Evolutionary conservation across 1,140 invertebrate species (phyloP).

Genomic region (Leptoteleia sp.): DNA sequence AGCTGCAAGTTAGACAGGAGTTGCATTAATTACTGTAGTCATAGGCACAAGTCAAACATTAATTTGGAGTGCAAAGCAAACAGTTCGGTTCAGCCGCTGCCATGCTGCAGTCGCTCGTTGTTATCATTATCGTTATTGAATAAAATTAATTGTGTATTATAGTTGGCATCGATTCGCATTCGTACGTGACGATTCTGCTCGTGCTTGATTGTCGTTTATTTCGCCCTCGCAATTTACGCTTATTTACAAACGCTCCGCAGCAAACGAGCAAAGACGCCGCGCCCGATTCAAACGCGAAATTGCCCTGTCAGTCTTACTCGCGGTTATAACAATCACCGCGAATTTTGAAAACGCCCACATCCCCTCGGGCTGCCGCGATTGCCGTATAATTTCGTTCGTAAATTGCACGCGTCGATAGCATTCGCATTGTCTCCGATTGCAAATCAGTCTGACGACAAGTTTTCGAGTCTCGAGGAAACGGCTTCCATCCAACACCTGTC

Average conservation of each 20-base stretch:
- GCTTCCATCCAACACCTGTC: conserved; percentile 42
- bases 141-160: conserved; percentile 30
- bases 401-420: conserved; percentile 19
- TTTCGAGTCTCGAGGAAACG: conserved; percentile 25
- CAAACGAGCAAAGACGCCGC: conserved; percentile 3
- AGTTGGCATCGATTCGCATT: neutral
- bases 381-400: neutral
- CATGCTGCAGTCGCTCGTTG: conserved; percentile 11
- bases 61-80: conserved; percentile 50
- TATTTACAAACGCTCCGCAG: neutral
- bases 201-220: conserved; percentile 2
- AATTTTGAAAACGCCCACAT: conserved; percentile 31
- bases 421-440: conserved; percentile 22
- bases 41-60: conserved; percentile 57
- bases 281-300: conserved; percentile 24
- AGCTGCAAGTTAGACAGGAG: conserved; percentile 42
- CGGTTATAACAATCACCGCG: conserved; percentile 34
- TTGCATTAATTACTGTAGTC: conserved; percentile 55
- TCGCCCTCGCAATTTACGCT: conserved; percentile 3
- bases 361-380: conserved; percentile 1
- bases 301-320: conserved; percentile 19
- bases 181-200: neutral
- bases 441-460: conserved; percentile 30
- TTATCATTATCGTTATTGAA: conserved; percentile 34
- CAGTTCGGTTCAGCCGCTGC: conserved; percentile 18